These are phyloP conservation scores for Avahi laniger DNA, from an alignment of 2,797 vertebrate species.

Conservation along the genomic window DNA sequence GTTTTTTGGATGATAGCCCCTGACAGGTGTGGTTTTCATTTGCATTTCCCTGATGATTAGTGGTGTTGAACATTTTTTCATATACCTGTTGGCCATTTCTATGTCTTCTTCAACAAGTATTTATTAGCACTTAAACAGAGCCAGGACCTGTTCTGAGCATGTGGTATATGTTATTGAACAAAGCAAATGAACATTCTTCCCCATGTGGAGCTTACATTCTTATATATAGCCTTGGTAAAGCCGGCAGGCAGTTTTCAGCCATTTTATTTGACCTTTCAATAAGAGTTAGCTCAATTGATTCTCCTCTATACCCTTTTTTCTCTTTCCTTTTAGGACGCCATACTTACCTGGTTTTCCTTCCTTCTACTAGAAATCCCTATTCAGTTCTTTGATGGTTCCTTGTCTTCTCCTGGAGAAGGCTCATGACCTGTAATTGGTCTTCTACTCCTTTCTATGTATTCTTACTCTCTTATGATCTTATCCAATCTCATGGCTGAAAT, in stretches of 20 bases:
- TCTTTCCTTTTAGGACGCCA: not conserved
- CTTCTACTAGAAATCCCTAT: not conserved
- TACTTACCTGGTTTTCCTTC: not conserved
- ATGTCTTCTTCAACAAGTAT: not conserved
- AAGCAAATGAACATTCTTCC: not conserved
- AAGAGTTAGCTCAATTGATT: too few species aligned
- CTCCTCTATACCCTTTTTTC: not conserved
- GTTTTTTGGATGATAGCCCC: not conserved
- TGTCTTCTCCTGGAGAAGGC: not conserved
- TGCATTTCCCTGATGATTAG: too few species aligned
- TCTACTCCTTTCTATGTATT: not conserved
- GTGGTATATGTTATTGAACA: not conserved
- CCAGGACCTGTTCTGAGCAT: not conserved
- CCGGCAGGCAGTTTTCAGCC: not conserved
- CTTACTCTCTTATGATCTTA: not conserved
- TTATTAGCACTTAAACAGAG: not conserved
- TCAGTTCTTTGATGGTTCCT: not conserved
- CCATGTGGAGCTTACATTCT: not conserved
- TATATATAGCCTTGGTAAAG: not conserved
- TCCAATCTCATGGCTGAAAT: not conserved
- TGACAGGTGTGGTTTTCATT: too few species aligned
- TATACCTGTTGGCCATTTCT: not conserved
- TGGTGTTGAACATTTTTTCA: not conserved
- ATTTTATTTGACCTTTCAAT: not conserved
- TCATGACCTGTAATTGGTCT: not conserved